phyloP scores from a whole-genome alignment of 1,140 invertebrate species.

The Agraylea sexmaculata region DNA sequence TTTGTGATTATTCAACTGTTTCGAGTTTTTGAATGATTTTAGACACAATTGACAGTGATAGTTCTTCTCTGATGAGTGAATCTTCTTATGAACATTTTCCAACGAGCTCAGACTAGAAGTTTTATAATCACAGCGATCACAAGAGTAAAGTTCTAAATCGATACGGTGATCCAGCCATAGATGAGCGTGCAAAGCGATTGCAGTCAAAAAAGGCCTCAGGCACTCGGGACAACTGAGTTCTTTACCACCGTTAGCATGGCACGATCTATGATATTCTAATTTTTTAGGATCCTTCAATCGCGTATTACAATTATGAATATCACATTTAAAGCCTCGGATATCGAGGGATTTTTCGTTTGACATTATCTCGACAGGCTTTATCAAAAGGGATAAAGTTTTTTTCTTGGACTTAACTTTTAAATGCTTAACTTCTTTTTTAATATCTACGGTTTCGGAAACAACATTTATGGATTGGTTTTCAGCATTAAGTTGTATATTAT shows the following conservation, averaged over 20 bases:
- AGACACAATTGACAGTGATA: conserved; percentile 54
- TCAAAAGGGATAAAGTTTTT: background rate
- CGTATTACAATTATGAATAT: conserved; percentile 27
- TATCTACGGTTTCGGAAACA: conserved; percentile 2
- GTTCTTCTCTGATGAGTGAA: conserved; percentile 49
- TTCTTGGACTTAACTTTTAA: background rate
- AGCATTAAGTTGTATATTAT: conserved; percentile 5
- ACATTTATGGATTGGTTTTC: conserved; percentile 2
- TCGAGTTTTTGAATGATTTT: conserved; percentile 66
- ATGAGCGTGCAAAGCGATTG: conserved; percentile 56
- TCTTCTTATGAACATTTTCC: conserved; percentile 55
- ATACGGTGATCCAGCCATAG: conserved; percentile 63
- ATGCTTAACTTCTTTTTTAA: conserved; percentile 2
- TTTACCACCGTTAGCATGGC: conserved; percentile 43
- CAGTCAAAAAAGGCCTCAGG: conserved; percentile 36
- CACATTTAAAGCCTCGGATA: conserved; percentile 22
- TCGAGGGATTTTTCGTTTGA: conserved; percentile 1
- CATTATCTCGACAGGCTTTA: background rate
- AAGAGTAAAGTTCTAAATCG: conserved; percentile 64
- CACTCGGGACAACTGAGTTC: conserved; percentile 59
- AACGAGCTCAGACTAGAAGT: conserved; percentile 49
- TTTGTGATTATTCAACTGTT: conserved; percentile 57
- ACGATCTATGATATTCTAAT: conserved; percentile 43
- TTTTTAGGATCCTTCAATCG: conserved; percentile 32
- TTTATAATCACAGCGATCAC: conserved; percentile 52